Base-by-base conservation (phyloP, 2,888 invertebrate species). In the Onchidella celtica region DNA sequence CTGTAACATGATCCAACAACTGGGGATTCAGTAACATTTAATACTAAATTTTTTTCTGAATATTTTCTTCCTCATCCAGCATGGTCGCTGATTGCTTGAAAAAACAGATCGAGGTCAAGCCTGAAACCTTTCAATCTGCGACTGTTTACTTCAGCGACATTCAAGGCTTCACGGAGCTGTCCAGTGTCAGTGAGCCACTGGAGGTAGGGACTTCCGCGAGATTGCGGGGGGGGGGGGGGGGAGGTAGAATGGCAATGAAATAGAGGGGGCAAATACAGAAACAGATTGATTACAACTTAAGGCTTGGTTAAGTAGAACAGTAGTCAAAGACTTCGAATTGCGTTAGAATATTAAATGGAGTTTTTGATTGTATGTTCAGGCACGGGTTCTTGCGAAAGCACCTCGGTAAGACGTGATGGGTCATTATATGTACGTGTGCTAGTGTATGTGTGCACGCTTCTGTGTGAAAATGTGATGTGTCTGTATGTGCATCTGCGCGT, bases 111-210 rank as follows among this genome's bases (percentile, higher is more conserved):
- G 72, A 79, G n/a, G 79, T 72, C 11, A 79, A 79, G 32, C 72
- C 79, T 11, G 79, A 79, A 21, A 79, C 79, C 24, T 79, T 79
- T n/a, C 63, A 65, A 32, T 79, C 79, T 17, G 72, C 79, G 1
- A 79, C 63, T 14, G 72, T 79, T 0, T 79, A 79, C 65, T 72
- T 79, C 65, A 72, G 79, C 36, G 72, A 79, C 29, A 79, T 79
- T 47, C 79, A 79, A 57, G 79, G 79, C 17, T 79, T 79, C 32
- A 79, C 79, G 1, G 79, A 79, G 32, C 57, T 79, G 36, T 73
- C 63, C 29, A 73, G 72, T 40, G 72, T 79, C 65, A 79, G 79
- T 73, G 79, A 79, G 27, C 79, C 79, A 11, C 2, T 79, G 6
- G 72, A 79, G 73, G 79, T 79, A 27, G 36, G 24, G n/a, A n/a